Evolutionary conservation across 37 sponge, comb jelly and placozoan genomes (phyloP), one percentile per base, ranked within the genome.

Genomic region (Oopsacas minuta): DNA sequence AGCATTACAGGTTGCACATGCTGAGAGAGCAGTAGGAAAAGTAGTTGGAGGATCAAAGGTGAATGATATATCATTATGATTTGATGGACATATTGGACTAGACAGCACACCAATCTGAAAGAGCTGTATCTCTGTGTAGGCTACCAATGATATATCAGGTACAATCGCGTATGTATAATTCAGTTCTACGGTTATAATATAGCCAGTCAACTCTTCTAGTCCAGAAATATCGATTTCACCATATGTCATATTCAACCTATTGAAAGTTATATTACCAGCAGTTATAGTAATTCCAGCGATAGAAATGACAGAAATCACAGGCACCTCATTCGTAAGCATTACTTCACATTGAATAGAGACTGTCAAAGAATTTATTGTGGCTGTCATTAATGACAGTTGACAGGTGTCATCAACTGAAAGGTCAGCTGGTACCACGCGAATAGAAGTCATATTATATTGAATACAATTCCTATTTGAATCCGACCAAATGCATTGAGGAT

Each of bases 351-450:
- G 20, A 20, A 61, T 20, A n/a, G 75, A 61, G 7, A 61, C 22
- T 32, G 7, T 61, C 28, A 61, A 25, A 20, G 75, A 25, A 3
- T 10, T 12, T n/a, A 61, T 3, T 20, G 75, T 12, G 28, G 7
- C 5, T 20, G 75, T 32, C 1, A 61, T 3, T 61, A 61, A 3
- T 12, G 75, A 25, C 28, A 61, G 30, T 61, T n/a, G 75, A 61
- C 75, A 61, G 22, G 75, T 61, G 22, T 61, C 75, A n/a, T 61
- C 75, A 20, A 61, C 75, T 61, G 75, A 32, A 34, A 61, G 75
- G 28, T 25, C 75, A 25, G 75, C 28, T 12, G 75, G 75, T 32
- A 25, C 20, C 7, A 20, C 75, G 1, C 30, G 75, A 5, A n/a
- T 34, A 20, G 75, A n/a, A 61, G 22, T 42, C 15, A 42, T 17